A percentile compares a stretch with the other conserved stretches of the same genome.
These are phyloP conservation scores for Stomatorhinus walkeri DNA, from an alignment of 2,797 vertebrate genomes.

Conservation along the genomic window DNA sequence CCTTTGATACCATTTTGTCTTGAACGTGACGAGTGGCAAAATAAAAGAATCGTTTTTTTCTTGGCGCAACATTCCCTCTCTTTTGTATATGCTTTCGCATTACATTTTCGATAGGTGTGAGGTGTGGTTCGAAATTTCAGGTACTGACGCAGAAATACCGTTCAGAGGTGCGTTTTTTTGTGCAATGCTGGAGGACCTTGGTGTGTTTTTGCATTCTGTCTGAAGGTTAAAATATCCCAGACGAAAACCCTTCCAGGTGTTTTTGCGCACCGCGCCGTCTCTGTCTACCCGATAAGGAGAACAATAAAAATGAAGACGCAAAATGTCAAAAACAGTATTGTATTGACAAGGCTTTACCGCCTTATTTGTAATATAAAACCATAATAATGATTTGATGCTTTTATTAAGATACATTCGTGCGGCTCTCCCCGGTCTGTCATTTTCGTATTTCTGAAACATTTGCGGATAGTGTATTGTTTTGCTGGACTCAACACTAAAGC, in stretches of 20 bases:
- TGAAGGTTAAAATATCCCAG: not conserved
- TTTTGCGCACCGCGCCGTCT: not conserved
- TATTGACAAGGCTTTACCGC: not conserved
- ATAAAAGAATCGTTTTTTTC: not conserved
- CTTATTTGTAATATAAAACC: not conserved
- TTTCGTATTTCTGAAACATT: not conserved
- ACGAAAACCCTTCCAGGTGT: not conserved
- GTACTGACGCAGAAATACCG: not conserved
- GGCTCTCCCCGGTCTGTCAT: not conserved
- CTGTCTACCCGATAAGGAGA: not conserved
- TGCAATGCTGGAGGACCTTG: not conserved
- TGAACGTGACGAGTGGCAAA: not conserved
- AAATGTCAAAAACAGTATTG: not conserved
- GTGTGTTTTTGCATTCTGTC: not conserved
- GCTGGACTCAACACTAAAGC: not conserved
- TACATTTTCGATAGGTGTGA: not conserved
- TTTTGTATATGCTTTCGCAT: not conserved
- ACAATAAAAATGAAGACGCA: not conserved
- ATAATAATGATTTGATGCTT: not conserved
- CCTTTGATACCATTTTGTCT: not conserved
- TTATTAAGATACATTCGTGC: not conserved
- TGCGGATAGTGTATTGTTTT: not conserved
- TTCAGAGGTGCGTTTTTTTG: slow-evolving; percentile 5
- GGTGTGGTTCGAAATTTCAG: not conserved
- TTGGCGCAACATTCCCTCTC: not conserved